phyloP scores from a whole-genome alignment of 2,888 invertebrate species.

The Zaprionus obscuricornis region DNA sequence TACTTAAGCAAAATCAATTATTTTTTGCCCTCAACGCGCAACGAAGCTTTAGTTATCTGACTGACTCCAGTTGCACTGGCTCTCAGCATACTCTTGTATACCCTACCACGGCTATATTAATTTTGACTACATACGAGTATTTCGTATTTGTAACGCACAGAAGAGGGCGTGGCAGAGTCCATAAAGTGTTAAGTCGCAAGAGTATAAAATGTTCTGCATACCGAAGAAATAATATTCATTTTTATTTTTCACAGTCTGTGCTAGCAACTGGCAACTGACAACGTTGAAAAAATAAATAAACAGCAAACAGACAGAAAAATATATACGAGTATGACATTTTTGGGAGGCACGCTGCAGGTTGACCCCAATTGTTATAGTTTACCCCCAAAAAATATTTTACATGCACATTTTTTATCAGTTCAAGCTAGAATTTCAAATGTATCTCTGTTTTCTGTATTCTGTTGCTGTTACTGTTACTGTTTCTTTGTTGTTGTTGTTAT shows the following conservation, averaged over 20 bases:
- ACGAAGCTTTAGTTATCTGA: no score
- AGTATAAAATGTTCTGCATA: no score
- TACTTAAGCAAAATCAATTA: constrained; percentile 62
- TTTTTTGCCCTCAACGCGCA: constrained; percentile 10
- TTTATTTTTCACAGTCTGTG: constrained; percentile 20
- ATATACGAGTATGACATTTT: constrained; percentile 19
- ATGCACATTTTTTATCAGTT: constrained; percentile 73
- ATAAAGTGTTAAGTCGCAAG: no score
- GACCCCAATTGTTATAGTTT: constrained; percentile 64
- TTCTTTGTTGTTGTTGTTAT: constrained; percentile 23
- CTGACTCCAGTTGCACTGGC: no score
- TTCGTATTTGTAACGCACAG: no score
- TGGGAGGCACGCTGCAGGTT: constrained; percentile 38
- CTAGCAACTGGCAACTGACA: constrained; percentile 24
- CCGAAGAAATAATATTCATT: no score
- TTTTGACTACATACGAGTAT: no score
- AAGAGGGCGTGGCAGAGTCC: no score
- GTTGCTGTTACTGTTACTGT: constrained; percentile 33
- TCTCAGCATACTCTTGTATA: no score
- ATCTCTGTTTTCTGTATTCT: constrained; percentile 41
- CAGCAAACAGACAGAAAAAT: constrained; percentile 21
- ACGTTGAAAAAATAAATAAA: constrained; percentile 31
- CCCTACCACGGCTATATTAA: no score
- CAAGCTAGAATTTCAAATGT: constrained; percentile 64
- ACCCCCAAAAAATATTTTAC: constrained; percentile 57